phyloP scores from a whole-genome alignment of 2,888 invertebrate species.

The Pandemis cinnamomeana region DNA sequence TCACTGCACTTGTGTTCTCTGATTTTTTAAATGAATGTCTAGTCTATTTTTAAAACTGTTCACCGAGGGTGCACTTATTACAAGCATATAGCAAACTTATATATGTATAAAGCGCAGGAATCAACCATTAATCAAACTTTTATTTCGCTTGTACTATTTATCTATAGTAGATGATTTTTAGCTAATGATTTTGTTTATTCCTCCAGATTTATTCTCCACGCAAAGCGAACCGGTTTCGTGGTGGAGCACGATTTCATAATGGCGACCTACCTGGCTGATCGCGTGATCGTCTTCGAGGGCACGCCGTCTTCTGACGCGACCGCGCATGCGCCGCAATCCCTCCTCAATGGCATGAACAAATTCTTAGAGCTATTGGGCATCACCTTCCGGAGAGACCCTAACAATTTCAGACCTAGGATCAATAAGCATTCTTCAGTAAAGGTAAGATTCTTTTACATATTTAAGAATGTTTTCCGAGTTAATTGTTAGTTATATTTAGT shows the following conservation, averaged over 20 bases:
- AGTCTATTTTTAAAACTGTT: too few species aligned
- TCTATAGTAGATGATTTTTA: background rate
- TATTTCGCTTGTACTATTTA: too few species aligned
- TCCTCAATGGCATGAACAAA: slow-evolving; percentile 99
- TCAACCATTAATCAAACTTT: too few species aligned
- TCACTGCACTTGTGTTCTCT: too few species aligned
- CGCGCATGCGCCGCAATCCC: slow-evolving; percentile 96
- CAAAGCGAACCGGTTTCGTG: slow-evolving; percentile 99
- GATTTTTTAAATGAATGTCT: too few species aligned
- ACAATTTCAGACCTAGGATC: slow-evolving; percentile 99
- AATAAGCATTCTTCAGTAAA: slow-evolving; percentile 99
- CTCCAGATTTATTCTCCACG: slow-evolving; percentile 96
- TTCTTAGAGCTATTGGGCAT: slow-evolving; percentile 98
- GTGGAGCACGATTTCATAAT: slow-evolving; percentile 99
- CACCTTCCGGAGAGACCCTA: slow-evolving; percentile 99
- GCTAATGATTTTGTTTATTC: background rate
- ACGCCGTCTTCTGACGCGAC: slow-evolving; percentile 94
- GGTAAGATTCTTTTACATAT: too few species aligned
- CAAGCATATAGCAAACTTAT: too few species aligned
- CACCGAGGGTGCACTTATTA: too few species aligned
- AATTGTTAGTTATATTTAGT: too few species aligned
- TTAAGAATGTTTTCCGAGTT: too few species aligned
- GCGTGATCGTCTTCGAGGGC: slow-evolving; percentile 99
- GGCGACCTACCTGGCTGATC: slow-evolving; percentile 99
- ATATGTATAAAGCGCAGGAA: too few species aligned